Evolutionary conservation across 2,888 invertebrate species (phyloP), one percentile per base, ranked within the genome.

Genomic region (Drosophila yooni): DNA sequence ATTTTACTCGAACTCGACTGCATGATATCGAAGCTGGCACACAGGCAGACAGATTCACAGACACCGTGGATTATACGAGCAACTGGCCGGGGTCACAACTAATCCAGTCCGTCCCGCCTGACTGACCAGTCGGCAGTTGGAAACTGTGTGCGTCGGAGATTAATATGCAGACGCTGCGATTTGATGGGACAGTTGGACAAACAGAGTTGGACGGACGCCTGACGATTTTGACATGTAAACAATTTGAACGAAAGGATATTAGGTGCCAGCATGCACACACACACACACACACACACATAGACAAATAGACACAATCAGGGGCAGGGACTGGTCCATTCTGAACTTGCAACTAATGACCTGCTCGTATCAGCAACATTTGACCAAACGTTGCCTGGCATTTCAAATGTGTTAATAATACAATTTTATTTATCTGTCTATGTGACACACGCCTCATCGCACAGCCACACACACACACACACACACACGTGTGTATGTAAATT

Each of bases 391-490:
- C 73, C 79, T 70, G 74, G 64, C 77, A 78, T 74, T 82, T 70
- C 68, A 64, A 89, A 86, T 83, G 90, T 86, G 90, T 89, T 86
- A 86, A 89, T 86, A 86, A 88, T 88, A 88, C 88, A 89, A 85
- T 86, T 89, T 79, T 75, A 81, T 85, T 89, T 74, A 79, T 85
- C 85, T 69, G 72, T 69, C 51, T 21, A 51, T 57, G 29, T 29
- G 38, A 13, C 61, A 73, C 62, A 34, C 65, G 56, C 62, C 27
- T 34, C 34, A 25, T 18, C n/a, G 60, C 48, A 50, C 52, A 61
- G 48, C 58, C 43, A 46, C 56, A 46, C 29, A 62, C 34, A 33
- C 50, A 60, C n/a, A 33, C 38, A 27, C 33, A 25, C 46, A 36
- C 54, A 57, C 29, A 21, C 36, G 50, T 52, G 57, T 54, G 43